phyloP scores from a whole-genome alignment of 2,113 vertebrate species.

The Triplophysa rosa region DNA sequence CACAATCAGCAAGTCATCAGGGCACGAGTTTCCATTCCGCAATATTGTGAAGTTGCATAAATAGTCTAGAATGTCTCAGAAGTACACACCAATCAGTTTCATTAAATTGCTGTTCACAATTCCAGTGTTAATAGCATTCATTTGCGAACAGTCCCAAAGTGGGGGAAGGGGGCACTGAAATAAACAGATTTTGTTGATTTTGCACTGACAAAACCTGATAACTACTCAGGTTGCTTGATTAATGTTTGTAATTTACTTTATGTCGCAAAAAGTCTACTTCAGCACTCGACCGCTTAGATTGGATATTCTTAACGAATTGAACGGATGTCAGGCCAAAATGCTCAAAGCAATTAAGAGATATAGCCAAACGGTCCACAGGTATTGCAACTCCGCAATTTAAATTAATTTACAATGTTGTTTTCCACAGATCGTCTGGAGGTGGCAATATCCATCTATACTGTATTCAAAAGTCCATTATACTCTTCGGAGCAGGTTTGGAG shows the following conservation, averaged over 20 bases:
- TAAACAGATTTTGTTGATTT: constrained; percentile 68
- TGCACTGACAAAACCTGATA: constrained; percentile 67
- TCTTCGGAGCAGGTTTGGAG: constrained; percentile 44
- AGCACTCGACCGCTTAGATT: constrained; percentile 61
- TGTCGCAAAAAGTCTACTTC: constrained; percentile 57
- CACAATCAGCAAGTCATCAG: constrained; percentile 8
- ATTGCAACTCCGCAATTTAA: constrained; percentile 46
- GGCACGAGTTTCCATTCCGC: neutral
- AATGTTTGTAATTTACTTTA: constrained; percentile 64
- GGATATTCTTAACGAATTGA: constrained; percentile 63
- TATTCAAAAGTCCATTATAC: constrained; percentile 58
- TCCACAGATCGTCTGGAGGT: constrained; percentile 47
- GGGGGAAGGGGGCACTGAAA: constrained; percentile 59
- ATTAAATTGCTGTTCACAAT: constrained; percentile 52
- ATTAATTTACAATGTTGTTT: constrained; percentile 63
- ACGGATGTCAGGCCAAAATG: constrained; percentile 56
- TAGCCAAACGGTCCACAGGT: constrained; percentile 47
- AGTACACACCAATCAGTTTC: constrained; percentile 29
- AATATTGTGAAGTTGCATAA: constrained; percentile 9
- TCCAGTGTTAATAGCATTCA: constrained; percentile 43
- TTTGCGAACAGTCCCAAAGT: constrained; percentile 55
- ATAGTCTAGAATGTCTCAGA: constrained; percentile 37
- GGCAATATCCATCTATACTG: constrained; percentile 50
- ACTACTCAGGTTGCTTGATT: constrained; percentile 70
- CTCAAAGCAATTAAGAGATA: constrained; percentile 69